Percentiles rank a stretch among this genome's conserved stretches.
Conservation (phyloP, 2,888 invertebrate species). For the Amblyjoppa proteus region DNA sequence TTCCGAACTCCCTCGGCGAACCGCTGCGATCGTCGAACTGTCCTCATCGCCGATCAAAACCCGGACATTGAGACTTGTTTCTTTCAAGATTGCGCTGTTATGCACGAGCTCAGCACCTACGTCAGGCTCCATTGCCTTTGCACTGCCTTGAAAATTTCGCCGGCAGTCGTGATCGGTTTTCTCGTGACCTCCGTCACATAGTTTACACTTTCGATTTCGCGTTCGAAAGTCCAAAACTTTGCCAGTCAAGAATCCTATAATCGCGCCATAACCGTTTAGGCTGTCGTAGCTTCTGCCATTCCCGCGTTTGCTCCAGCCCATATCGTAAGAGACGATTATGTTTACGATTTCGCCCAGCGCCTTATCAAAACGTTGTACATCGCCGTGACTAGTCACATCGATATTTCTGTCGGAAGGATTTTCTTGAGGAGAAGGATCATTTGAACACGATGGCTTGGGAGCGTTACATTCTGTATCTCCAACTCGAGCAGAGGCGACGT, state of each 20-base stretch:
- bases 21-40: too few species aligned
- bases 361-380: slow-evolving; percentile 46
- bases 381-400: neutral
- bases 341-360: slow-evolving; percentile 66
- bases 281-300: slow-evolving; percentile 72
- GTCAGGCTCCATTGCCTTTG: too few species aligned
- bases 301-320: slow-evolving; percentile 74
- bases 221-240: slow-evolving; percentile 72
- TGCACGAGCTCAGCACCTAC: too few species aligned
- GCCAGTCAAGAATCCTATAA: slow-evolving; percentile 72
- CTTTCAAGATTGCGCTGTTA: too few species aligned
- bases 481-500: too few species aligned
- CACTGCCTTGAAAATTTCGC: too few species aligned
- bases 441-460: neutral
- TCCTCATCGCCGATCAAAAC: too few species aligned
- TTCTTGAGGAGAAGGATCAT: neutral
- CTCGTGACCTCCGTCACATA: slow-evolving; percentile 67
- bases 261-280: slow-evolving; percentile 71
- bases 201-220: slow-evolving; percentile 70
- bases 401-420: neutral
- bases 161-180: slow-evolving; percentile 73
- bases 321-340: slow-evolving; percentile 75
- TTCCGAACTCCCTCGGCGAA: too few species aligned
- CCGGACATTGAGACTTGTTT: too few species aligned
- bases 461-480: slow-evolving; percentile 1